phyloP scores from a whole-genome alignment of 2,888 invertebrate species.

The Agrochola litura region DNA sequence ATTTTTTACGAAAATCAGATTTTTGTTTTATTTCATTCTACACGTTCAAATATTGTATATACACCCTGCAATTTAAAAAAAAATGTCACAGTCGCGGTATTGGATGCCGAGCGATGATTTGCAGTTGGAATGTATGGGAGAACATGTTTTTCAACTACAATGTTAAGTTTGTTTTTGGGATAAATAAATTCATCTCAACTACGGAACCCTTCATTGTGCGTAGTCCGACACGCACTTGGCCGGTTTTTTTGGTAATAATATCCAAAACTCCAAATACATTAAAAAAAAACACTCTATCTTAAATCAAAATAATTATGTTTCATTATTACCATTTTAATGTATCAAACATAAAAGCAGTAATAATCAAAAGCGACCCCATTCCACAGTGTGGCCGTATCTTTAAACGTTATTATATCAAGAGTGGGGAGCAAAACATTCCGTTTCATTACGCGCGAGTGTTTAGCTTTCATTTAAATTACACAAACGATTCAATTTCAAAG shows the following conservation, averaged over 20 bases:
- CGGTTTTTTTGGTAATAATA: not conserved
- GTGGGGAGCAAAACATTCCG: not conserved
- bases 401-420: constrained; percentile 22
- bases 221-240: no score
- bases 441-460: constrained; percentile 36
- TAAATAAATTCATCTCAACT: no score
- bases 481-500: constrained; percentile 48
- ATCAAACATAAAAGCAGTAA: not conserved
- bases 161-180: no score
- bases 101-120: no score
- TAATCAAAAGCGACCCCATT: constrained; percentile 5
- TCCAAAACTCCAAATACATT: not conserved
- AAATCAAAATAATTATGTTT: not conserved
- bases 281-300: not conserved
- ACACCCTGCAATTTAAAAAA: no score
- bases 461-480: constrained; percentile 50
- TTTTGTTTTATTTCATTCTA: no score
- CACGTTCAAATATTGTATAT: no score
- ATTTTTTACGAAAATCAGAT: no score
- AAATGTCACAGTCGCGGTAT: no score
- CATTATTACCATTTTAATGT: not conserved
- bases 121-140: no score
- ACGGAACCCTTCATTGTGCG: no score
- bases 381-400: not conserved
- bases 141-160: no score